Conservation (phyloP, 2,888 invertebrate genomes). For the Thereva nobilitata region DNA sequence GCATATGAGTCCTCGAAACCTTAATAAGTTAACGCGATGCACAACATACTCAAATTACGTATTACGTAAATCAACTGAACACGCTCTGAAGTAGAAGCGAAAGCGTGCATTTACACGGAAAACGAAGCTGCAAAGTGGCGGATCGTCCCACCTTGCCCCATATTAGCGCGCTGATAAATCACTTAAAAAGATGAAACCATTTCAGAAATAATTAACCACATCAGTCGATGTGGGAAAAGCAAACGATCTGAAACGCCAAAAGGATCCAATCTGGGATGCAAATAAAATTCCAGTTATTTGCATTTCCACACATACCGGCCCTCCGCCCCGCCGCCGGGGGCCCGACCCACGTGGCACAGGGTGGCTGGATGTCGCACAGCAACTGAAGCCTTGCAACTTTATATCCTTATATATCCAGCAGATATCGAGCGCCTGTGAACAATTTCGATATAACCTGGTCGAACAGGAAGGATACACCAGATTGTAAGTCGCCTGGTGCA, state of each 20-base stretch:
- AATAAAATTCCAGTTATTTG: constrained; percentile 28
- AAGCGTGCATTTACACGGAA: too few relatives aligned
- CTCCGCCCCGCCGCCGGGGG: not conserved
- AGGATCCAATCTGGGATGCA: constrained; percentile 25
- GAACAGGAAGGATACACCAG: constrained; percentile 13
- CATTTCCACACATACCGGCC: constrained; percentile 6
- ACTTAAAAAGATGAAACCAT: too few relatives aligned
- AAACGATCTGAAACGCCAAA: constrained; percentile 18
- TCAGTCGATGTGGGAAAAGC: constrained; percentile 24
- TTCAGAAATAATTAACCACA: constrained; percentile 23
- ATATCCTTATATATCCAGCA: not conserved
- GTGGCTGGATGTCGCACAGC: not conserved
- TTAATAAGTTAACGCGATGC: too few relatives aligned
- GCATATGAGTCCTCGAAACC: too few relatives aligned
- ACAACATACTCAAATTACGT: too few relatives aligned
- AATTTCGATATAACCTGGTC: constrained; percentile 24
- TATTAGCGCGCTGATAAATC: too few relatives aligned
- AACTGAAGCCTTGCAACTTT: not conserved
- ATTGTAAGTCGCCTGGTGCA: constrained; percentile 24
- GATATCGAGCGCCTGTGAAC: constrained; percentile 14
- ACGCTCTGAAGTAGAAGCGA: too few relatives aligned
- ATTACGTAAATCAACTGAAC: too few relatives aligned
- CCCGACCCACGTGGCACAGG: not conserved
- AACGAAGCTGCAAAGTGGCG: too few relatives aligned
- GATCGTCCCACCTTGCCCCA: too few relatives aligned